These are phyloP conservation scores for Drosophila orosa DNA, from an alignment of 1,140 invertebrate genomes.

Conservation along the genomic window DNA sequence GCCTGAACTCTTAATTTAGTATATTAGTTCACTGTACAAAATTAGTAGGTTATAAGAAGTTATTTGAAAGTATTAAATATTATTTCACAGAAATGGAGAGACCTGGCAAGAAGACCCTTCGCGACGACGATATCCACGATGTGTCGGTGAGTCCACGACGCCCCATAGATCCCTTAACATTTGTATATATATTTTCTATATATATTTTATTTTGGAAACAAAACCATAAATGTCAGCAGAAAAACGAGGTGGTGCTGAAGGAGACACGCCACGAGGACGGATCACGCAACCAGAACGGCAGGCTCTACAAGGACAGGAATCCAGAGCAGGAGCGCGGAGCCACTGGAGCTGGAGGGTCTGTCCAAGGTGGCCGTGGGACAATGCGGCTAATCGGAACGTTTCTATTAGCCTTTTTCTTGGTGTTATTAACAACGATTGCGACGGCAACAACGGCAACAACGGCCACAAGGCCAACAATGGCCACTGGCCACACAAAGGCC, in stretches of 20 bases:
- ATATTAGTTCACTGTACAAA: no score
- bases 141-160: constrained; percentile 68
- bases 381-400: constrained; percentile 62
- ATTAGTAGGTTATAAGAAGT: no score
- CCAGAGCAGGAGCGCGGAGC: constrained; percentile 49
- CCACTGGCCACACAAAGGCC: constrained; percentile 24
- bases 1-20: no score
- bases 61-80: no score
- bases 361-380: constrained; percentile 12
- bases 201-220: background rate
- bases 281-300: constrained; percentile 80
- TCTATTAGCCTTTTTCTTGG: constrained; percentile 60
- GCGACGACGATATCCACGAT: constrained; percentile 75
- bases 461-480: constrained; percentile 16
- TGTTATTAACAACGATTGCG: constrained; percentile 53
- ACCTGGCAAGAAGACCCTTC: constrained; percentile 68
- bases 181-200: background rate
- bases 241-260: constrained; percentile 74
- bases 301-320: constrained; percentile 80
- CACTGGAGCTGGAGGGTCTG: constrained; percentile 14
- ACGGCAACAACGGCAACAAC: constrained; percentile 10
- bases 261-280: constrained; percentile 80
- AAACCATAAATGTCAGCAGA: constrained; percentile 44
- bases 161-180: background rate
- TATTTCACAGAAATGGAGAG: constrained; percentile 79